Evolutionary conservation across 1,140 invertebrate species (phyloP), one percentile per base, ranked within the genome.

Genomic region (Meloidogyne hapla): DNA sequence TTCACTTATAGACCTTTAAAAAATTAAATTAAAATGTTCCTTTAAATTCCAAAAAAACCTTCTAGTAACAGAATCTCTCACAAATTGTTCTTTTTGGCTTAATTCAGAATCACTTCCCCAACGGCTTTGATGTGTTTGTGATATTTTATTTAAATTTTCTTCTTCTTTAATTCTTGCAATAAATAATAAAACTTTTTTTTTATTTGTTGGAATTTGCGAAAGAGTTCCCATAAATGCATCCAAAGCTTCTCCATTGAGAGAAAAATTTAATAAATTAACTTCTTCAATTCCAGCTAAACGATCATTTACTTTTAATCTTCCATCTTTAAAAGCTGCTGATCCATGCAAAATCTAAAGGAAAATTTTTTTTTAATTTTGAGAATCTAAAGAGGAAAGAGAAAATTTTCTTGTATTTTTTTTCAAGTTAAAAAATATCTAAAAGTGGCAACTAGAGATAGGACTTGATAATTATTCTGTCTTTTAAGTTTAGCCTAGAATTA

Each of bases 291-390:
- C 79, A n/a, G 75, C 26, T 13, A 80, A 18, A 45, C 79, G 71
- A 73, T 80, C 79, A 45, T 74, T 65, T 21, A 73, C 68, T 15
- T 40, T 72, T 33, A 80, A 67, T n/a, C 80, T 76, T 10, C 79
- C 79, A 48, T 80, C 79, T 65, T 78, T 82, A 77, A 71, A 82
- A 15, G 79, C 79, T 18, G 79, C 79, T 21, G 79, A 80, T 40
- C 79, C 79, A 28, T 82, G 79, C 15, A 80, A 62, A n/a, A 80
- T 72, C 79, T 67, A 78, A 61, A 56, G 10, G 9, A 79, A 15
- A 33, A 77, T n/a, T 26, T n/a, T 77, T 80, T 82, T 12, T 28
- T 69, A 15, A 21, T n/a, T n/a, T n/a, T n/a, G 28, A 21, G 21
- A 33, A n/a, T 45, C n/a, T n/a, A n/a, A n/a, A n/a, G n/a, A n/a